phyloP scores from a whole-genome alignment of 2,888 invertebrate species.

The Gryllus longicercus region DNA sequence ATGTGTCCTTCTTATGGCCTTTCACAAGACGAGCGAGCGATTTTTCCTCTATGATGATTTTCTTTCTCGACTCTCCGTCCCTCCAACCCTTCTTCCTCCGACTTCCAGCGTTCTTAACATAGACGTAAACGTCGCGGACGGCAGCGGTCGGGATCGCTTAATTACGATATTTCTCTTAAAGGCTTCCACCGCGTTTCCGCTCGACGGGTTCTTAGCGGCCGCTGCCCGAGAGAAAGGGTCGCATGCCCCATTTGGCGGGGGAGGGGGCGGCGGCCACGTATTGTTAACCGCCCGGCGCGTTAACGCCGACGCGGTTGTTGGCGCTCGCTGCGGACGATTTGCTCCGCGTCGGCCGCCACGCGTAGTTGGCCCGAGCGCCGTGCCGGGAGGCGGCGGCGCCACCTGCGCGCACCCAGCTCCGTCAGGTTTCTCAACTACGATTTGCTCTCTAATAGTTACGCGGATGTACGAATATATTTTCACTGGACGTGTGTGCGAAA shows the following conservation, averaged over 20 bases:
- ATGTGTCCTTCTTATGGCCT: neutral
- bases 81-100: neutral
- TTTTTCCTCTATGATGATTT: neutral
- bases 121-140: neutral
- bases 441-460: too few relatives aligned
- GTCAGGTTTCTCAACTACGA: too few relatives aligned
- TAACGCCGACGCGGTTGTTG: neutral
- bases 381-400: neutral
- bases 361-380: neutral
- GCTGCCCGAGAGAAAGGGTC: neutral
- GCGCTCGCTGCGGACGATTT: neutral
- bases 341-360: neutral
- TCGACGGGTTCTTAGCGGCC: neutral
- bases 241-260: neutral
- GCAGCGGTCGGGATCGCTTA: neutral
- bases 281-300: constrained; percentile 2
- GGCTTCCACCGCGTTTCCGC: neutral
- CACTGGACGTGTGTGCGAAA: too few relatives aligned
- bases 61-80: too few relatives aligned
- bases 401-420: neutral
- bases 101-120: neutral
- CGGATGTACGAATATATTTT: too few relatives aligned
- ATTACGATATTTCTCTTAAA: neutral
- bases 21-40: neutral
- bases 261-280: neutral